Evolutionary conservation across 2,888 invertebrate species (phyloP).

Genomic region (Clostera curtula): DNA sequence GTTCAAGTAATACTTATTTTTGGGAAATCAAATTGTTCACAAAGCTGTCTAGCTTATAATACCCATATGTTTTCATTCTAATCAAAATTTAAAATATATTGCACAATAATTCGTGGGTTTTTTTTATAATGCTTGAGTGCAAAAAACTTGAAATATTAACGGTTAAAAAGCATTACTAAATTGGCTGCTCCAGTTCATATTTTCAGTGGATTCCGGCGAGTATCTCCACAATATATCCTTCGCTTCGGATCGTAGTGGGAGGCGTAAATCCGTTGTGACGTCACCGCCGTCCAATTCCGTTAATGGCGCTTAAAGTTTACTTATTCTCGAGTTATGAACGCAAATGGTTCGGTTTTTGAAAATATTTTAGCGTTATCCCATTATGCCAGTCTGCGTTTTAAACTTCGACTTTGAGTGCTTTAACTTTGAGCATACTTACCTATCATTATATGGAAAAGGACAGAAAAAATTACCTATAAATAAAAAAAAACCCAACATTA

Average conservation of each 20-base stretch:
- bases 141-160: constrained; percentile 3
- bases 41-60: no score
- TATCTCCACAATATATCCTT: constrained; percentile 22
- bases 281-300: constrained; percentile 49
- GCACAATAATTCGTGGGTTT: no score
- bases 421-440: no score
- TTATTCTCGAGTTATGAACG: constrained; percentile 45
- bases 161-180: constrained; percentile 22
- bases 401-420: no score
- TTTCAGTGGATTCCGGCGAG: constrained; percentile 18
- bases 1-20: no score
- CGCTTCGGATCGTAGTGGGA: constrained; percentile 13
- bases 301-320: constrained; percentile 59
- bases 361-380: constrained; percentile 17
- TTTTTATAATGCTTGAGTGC: no score
- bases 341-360: constrained; percentile 19
- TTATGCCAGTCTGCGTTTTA: constrained; percentile 5
- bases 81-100: no score
- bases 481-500: no score
- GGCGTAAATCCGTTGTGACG: constrained; percentile 49
- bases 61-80: no score
- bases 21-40: no score
- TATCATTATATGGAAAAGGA: no score
- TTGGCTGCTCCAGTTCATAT: constrained; percentile 20
- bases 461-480: no score